Conservation (phyloP, 2,888 invertebrate species). For the Epirrhoe tristata region DNA sequence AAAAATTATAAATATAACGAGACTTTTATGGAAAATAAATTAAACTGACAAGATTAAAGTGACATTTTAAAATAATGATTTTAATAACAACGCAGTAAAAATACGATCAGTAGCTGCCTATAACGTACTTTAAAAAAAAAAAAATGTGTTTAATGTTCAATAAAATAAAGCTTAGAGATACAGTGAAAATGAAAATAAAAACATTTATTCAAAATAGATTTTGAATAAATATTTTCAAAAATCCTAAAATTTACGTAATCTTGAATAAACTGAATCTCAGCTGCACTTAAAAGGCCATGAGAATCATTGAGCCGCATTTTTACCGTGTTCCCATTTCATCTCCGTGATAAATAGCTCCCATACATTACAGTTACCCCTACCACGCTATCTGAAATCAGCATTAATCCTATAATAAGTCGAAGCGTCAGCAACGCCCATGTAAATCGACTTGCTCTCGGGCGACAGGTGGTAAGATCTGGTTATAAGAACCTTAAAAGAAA, state of each 20-base stretch:
- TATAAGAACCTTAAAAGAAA: conserved; percentile 9
- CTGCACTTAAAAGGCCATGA: not conserved
- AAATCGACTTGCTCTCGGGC: conserved; percentile 50
- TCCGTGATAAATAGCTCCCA: conserved; percentile 18
- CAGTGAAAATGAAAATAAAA: too few relatives aligned
- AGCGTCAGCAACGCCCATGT: conserved; percentile 65
- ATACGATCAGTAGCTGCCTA: too few relatives aligned
- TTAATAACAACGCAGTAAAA: not conserved
- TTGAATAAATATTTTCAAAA: too few relatives aligned
- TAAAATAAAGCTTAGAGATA: too few relatives aligned
- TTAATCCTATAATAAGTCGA: conserved; percentile 57
- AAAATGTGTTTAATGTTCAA: too few relatives aligned
- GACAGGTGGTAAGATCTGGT: conserved; percentile 57
- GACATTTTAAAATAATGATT: not conserved
- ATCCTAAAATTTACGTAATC: too few relatives aligned
- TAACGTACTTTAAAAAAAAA: too few relatives aligned
- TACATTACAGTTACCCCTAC: conserved; percentile 37
- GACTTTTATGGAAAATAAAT: conserved; percentile 21
- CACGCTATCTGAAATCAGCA: conserved; percentile 61
- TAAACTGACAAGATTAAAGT: not conserved
- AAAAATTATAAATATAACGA: conserved; percentile 3
- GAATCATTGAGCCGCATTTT: not conserved
- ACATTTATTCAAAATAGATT: too few relatives aligned
- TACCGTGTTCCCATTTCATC: conserved; percentile 20
- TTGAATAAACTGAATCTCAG: too few relatives aligned